A percentile compares a stretch with the other conserved stretches of the same genome.
phyloP scores from a whole-genome alignment of 2,113 vertebrate genomes.

The Protobothrops mucrosquamatus region DNA sequence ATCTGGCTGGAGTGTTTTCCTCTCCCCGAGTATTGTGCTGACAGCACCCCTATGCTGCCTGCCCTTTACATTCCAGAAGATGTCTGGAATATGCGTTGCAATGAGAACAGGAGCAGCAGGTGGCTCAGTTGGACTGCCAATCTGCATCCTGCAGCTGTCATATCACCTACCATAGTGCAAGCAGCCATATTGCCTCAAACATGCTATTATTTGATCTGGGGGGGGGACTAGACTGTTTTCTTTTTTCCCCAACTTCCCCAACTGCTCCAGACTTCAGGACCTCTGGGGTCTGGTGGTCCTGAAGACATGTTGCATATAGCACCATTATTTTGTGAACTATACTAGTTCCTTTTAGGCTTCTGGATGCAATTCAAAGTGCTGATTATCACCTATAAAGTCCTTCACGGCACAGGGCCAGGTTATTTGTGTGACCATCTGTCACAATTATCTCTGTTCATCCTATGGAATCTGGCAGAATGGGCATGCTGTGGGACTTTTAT shows the following conservation, averaged over 20 bases:
- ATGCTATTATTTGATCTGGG: background rate
- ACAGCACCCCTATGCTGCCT: background rate
- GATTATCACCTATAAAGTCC: background rate
- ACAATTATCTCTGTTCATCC: background rate
- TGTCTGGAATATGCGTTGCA: background rate
- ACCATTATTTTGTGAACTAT: background rate
- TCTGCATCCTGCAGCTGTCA: background rate
- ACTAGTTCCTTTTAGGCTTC: background rate
- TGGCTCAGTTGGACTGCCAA: background rate
- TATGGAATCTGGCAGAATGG: background rate
- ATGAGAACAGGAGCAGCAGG: background rate
- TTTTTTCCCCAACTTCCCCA: background rate
- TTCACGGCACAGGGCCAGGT: background rate
- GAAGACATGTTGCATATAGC: background rate
- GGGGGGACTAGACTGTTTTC: background rate
- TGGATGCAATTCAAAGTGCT: background rate
- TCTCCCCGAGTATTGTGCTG: background rate
- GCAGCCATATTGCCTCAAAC: background rate
- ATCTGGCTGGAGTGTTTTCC: background rate
- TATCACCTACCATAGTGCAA: background rate
- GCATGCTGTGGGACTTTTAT: background rate
- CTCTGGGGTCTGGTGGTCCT: background rate
- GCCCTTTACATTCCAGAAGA: background rate
- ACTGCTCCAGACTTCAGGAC: background rate
- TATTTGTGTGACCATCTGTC: background rate